A percentile compares a stretch with the other conserved stretches of the same genome.
phyloP scores from a whole-genome alignment of 1,140 invertebrate species.

The Pectinophora gossypiella region DNA sequence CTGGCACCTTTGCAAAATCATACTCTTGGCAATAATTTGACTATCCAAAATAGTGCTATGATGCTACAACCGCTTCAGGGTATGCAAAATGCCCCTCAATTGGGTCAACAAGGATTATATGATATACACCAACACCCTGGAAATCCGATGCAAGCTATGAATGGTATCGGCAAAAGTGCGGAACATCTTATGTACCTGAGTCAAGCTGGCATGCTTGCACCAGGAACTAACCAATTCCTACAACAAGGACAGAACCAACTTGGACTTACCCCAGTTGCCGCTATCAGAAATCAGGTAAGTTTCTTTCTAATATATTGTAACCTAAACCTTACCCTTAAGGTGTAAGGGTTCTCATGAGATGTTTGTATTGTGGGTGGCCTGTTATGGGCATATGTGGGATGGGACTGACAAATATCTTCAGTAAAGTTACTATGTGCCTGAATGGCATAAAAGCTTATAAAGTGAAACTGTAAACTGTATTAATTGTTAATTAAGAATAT shows the following conservation, averaged over 20 bases:
- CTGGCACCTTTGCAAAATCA: slow-evolving; percentile 68
- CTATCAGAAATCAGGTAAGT: slow-evolving; percentile 75
- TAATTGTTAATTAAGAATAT: no score
- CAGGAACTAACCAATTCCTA: slow-evolving; percentile 79
- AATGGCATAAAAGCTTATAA: no score
- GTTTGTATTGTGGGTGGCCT: no score
- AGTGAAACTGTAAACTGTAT: no score
- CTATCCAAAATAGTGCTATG: slow-evolving; percentile 63
- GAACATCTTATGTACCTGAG: slow-evolving; percentile 82
- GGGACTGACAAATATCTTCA: no score
- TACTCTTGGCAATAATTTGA: slow-evolving; percentile 56
- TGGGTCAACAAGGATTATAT: slow-evolving; percentile 72
- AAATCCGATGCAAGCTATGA: slow-evolving; percentile 70
- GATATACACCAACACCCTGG: slow-evolving; percentile 75
- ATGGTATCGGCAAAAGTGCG: slow-evolving; percentile 77
- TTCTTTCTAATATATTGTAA: no score
- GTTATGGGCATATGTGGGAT: no score
- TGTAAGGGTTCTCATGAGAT: no score
- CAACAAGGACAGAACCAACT: slow-evolving; percentile 78
- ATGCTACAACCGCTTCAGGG: slow-evolving; percentile 64
- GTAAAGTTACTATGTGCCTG: no score
- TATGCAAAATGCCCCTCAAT: slow-evolving; percentile 61
- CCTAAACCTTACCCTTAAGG: no score
- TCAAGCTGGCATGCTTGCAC: slow-evolving; percentile 79
- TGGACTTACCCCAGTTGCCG: slow-evolving; percentile 75